Conservation (phyloP, 2,888 invertebrate species). For the Drosophila affinis region DNA sequence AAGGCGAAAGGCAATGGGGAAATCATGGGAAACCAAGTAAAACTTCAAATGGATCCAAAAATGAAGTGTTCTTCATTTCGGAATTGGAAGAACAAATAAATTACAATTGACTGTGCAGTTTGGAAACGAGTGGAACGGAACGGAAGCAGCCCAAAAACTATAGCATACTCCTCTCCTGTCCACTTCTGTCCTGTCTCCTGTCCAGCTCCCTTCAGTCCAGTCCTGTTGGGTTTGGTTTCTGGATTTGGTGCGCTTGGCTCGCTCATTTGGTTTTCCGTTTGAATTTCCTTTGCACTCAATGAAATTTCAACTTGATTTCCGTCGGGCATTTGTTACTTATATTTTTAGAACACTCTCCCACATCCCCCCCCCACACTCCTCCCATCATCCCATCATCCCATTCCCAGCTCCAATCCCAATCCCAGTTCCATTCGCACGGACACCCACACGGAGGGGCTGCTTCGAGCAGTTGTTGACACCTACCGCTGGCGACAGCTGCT, state of each 20-base stretch:
- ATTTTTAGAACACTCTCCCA: constrained; percentile 48
- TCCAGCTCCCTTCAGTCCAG: neutral
- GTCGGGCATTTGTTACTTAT: constrained; percentile 71
- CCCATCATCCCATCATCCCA: neutral
- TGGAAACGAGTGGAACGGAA: neutral
- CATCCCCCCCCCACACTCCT: no score
- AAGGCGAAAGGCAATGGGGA: no score
- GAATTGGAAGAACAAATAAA: neutral
- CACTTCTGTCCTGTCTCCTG: no score
- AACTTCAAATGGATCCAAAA: no score
- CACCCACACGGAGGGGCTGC: constrained; percentile 3
- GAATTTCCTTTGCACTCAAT: constrained; percentile 78
- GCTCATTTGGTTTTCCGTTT: constrained; percentile 77
- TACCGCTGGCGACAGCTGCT: constrained; percentile 52
- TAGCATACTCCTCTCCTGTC: neutral
- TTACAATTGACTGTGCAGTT: neutral
- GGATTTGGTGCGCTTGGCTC: constrained; percentile 35
- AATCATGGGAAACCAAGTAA: no score
- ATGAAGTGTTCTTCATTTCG: neutral
- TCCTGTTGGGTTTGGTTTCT: constrained; percentile 13
- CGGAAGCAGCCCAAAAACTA: neutral
- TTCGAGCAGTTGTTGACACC: constrained; percentile 36
- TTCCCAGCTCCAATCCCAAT: neutral
- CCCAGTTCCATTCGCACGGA: neutral
- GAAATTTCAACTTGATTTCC: constrained; percentile 80